Percentiles rank a stretch among this genome's conserved stretches.
These are phyloP conservation scores for Coendou prehensilis DNA, from an alignment of 2,797 vertebrate species.

Conservation along the genomic window DNA sequence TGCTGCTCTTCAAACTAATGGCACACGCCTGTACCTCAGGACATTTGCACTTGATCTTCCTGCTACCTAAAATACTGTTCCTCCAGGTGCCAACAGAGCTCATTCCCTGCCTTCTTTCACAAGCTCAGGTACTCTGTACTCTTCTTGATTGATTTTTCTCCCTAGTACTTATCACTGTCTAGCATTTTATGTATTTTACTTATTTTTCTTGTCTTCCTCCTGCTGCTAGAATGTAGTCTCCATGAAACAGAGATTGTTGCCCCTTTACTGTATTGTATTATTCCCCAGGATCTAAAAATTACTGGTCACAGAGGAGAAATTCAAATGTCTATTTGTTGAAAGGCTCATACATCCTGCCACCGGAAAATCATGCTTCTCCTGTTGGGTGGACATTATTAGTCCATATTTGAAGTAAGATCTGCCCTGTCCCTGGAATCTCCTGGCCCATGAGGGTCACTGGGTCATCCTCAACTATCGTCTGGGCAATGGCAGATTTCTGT, in stretches of 20 bases:
- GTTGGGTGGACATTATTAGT: not conserved
- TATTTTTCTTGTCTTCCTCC: not conserved
- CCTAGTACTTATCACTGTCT: not conserved
- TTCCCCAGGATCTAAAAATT: not conserved
- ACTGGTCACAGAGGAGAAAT: not conserved
- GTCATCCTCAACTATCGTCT: not conserved
- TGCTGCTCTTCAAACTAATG: not conserved
- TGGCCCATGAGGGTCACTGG: not conserved
- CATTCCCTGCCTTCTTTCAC: not conserved
- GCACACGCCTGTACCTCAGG: not conserved
- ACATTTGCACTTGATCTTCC: not conserved
- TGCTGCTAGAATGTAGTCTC: not conserved
- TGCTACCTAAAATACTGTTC: not conserved
- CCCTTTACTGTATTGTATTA: not conserved
- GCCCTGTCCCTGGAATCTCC: not conserved
- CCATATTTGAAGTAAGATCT: no score
- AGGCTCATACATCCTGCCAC: not conserved
- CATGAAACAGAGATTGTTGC: not conserved
- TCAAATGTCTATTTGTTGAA: not conserved
- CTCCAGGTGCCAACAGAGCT: not conserved
- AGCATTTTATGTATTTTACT: not conserved
- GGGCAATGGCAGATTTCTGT: not conserved
- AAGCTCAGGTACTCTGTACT: not conserved
- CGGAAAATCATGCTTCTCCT: not conserved
- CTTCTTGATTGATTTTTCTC: constrained; percentile 1